phyloP scores from a whole-genome alignment of 2,113 vertebrate genomes.

The Corynorhinus townsendii region DNA sequence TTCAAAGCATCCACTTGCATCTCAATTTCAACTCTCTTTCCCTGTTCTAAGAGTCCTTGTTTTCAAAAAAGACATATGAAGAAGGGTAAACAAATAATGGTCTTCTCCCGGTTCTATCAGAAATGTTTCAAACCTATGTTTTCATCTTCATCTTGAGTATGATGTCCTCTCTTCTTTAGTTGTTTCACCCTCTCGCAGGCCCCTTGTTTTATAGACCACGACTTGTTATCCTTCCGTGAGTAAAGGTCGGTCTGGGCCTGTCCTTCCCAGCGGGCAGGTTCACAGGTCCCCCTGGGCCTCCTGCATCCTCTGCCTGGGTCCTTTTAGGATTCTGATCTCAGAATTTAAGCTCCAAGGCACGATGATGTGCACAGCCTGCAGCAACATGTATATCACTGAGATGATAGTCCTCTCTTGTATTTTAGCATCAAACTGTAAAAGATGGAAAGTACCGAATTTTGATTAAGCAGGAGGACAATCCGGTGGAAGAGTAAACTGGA shows the following conservation, averaged over 20 bases:
- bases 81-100: not conserved
- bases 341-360: accelerated
- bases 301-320: not conserved
- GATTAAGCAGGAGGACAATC: not conserved
- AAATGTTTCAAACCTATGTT: not conserved
- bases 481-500: not conserved
- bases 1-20: not conserved
- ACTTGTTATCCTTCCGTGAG: not conserved
- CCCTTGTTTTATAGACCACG: not conserved
- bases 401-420: not conserved
- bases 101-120: not conserved
- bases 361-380: not conserved
- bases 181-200: not conserved
- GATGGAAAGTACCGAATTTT: not conserved
- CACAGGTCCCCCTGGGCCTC: accelerated
- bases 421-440: not conserved
- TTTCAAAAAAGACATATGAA: not conserved
- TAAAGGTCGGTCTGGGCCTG: not conserved
- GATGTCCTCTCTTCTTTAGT: not conserved
- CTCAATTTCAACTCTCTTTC: not conserved
- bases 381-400: not conserved
- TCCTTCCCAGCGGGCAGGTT: not conserved
- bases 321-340: not conserved
- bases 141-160: not conserved
- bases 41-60: not conserved